Evolutionary conservation across 2,888 invertebrate species (phyloP).

Genomic region (Pollenia griseotomentosa): DNA sequence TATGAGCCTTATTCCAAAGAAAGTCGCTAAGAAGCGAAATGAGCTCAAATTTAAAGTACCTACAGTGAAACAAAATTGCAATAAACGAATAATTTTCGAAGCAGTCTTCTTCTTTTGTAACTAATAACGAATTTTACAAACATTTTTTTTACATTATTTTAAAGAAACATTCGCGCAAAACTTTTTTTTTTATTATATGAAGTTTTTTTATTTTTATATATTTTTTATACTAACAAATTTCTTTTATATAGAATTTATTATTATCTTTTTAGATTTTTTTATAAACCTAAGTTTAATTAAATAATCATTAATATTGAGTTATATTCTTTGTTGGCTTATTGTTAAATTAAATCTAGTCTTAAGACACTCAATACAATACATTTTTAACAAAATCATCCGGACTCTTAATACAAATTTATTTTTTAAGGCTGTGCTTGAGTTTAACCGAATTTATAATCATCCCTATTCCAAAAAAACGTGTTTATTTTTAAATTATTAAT

Average conservation of each 20-base stretch:
- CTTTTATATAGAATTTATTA: slow-evolving; percentile 14
- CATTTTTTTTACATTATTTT: neutral
- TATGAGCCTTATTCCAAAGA: slow-evolving; percentile 65
- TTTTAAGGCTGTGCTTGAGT: slow-evolving; percentile 5
- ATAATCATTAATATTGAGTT: slow-evolving; percentile 12
- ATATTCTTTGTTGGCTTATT: slow-evolving; percentile 21
- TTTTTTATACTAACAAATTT: slow-evolving; percentile 1
- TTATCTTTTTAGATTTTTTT: neutral
- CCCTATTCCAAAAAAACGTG: slow-evolving; percentile 43
- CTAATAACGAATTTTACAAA: neutral
- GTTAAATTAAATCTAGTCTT: slow-evolving; percentile 52
- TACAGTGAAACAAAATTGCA: slow-evolving; percentile 24
- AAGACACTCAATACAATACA: slow-evolving; percentile 54
- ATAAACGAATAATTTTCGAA: slow-evolving; percentile 23
- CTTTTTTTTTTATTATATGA: slow-evolving; percentile 13
- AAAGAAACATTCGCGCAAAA: slow-evolving; percentile 30
- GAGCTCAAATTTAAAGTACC: slow-evolving; percentile 36
- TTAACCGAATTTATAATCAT: slow-evolving; percentile 12
- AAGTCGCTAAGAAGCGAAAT: slow-evolving; percentile 71
- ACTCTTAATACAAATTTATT: neutral
- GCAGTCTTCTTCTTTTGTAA: slow-evolving; percentile 13
- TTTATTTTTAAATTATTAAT: neutral
- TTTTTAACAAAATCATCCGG: slow-evolving; percentile 39
- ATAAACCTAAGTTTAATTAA: slow-evolving; percentile 24
- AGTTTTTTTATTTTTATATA: slow-evolving; percentile 7